A percentile compares a stretch with the other conserved stretches of the same genome.
phyloP scores from a whole-genome alignment of 1,140 invertebrate species.

The Drosophila ogumai region DNA sequence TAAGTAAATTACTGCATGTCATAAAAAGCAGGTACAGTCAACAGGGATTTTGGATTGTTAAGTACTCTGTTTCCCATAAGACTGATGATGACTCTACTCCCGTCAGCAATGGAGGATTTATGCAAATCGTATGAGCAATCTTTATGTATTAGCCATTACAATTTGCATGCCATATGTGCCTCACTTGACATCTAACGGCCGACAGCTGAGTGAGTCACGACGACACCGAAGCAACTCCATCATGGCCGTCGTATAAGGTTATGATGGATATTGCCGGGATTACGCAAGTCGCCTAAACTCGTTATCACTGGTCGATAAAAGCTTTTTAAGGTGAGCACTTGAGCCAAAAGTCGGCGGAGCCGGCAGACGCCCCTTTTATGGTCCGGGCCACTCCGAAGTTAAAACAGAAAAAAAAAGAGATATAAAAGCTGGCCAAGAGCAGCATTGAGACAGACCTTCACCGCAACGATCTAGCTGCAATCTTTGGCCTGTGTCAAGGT shows the following conservation, averaged over 20 bases:
- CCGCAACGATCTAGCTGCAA: slow-evolving; percentile 32
- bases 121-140: slow-evolving; percentile 51
- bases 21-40: slow-evolving; percentile 25
- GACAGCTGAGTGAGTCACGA: slow-evolving; percentile 49
- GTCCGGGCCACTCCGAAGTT: slow-evolving; percentile 21
- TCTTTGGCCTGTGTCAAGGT: slow-evolving; percentile 39
- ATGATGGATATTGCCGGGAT: slow-evolving; percentile 44
- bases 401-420: background rate
- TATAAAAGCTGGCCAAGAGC: slow-evolving; percentile 22
- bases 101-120: slow-evolving; percentile 31
- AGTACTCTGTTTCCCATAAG: background rate
- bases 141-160: slow-evolving; percentile 46
- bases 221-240: slow-evolving; percentile 27
- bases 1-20: slow-evolving; percentile 27
- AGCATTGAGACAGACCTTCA: slow-evolving; percentile 35
- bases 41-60: slow-evolving; percentile 4
- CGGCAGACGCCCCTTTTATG: slow-evolving; percentile 62
- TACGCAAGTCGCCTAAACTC: slow-evolving; percentile 58
- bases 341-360: slow-evolving; percentile 32
- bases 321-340: slow-evolving; percentile 41
- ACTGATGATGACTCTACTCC: slow-evolving; percentile 28
- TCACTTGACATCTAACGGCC: slow-evolving; percentile 53
- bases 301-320: slow-evolving; percentile 70
- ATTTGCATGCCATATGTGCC: slow-evolving; percentile 59
- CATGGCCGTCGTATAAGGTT: slow-evolving; percentile 30